Evolutionary conservation across 2,888 invertebrate genomes (phyloP).

Genomic region (Eledona agricola): DNA sequence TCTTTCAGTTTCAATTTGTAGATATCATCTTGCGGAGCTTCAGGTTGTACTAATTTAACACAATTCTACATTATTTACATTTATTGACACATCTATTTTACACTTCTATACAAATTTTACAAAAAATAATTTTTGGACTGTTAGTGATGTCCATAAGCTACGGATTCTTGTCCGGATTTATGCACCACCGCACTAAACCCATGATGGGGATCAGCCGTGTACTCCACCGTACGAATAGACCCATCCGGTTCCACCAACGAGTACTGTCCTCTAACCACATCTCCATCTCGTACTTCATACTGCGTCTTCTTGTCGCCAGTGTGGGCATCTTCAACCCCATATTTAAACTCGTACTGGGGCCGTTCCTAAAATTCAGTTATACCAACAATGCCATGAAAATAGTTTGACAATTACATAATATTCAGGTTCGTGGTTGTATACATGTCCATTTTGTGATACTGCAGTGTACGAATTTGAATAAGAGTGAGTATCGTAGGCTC

Average conservation of each 20-base stretch:
- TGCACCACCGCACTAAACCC: constrained; percentile 51
- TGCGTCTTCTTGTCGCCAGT: constrained; percentile 50
- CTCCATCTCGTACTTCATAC: constrained; percentile 48
- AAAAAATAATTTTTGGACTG: constrained; percentile 2
- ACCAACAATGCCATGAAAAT: too few species aligned
- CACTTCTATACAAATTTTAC: background rate
- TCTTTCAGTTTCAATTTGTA: too few species aligned
- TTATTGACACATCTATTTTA: background rate
- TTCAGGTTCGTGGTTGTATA: constrained; percentile 5
- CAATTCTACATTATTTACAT: background rate
- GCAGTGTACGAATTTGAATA: constrained; percentile 35
- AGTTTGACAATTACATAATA: too few species aligned
- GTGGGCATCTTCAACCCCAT: constrained; percentile 48
- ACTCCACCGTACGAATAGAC: constrained; percentile 47
- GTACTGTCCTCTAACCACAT: constrained; percentile 49
- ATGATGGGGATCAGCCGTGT: constrained; percentile 47
- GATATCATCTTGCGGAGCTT: too few species aligned
- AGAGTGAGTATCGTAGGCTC: constrained; percentile 7
- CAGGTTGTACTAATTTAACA: too few species aligned
- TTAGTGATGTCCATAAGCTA: constrained; percentile 27
- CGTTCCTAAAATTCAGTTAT: constrained; percentile 36
- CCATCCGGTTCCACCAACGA: constrained; percentile 49
- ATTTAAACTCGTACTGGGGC: constrained; percentile 48
- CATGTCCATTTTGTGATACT: too few species aligned
- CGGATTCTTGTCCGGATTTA: constrained; percentile 42